phyloP scores from a whole-genome alignment of 2,888 invertebrate species.

The Bombylius major region DNA sequence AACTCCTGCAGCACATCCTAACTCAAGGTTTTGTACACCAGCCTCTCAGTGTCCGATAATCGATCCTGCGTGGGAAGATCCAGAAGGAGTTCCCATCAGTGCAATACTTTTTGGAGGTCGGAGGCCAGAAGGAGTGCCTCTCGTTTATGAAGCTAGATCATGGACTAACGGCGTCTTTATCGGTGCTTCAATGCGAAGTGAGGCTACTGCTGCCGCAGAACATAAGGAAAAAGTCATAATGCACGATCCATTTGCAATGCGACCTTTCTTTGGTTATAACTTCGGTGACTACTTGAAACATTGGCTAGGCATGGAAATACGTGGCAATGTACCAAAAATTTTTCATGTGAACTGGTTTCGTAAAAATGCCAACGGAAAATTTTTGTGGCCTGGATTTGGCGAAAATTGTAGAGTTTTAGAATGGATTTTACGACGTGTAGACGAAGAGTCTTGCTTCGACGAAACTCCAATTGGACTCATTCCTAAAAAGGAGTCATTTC shows the following conservation, averaged over 20 bases:
- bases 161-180: constrained; percentile 96
- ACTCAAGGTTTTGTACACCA: constrained; percentile 93
- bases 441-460: constrained; percentile 55
- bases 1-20: constrained; percentile 87
- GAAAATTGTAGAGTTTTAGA: constrained; percentile 94
- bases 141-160: constrained; percentile 80
- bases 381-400: constrained; percentile 98
- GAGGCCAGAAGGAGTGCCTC: constrained; percentile 82
- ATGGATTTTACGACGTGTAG: constrained; percentile 83
- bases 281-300: constrained; percentile 90
- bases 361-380: constrained; percentile 69
- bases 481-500: constrained; percentile 50
- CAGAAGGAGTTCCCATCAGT: constrained; percentile 87
- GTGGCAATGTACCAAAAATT: constrained; percentile 70
- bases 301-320: constrained; percentile 77
- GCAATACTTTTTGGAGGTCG: constrained; percentile 95
- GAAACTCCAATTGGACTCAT: constrained; percentile 66
- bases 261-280: constrained; percentile 99
- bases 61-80: constrained; percentile 82
- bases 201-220: constrained; percentile 98
- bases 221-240: constrained; percentile 80
- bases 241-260: constrained; percentile 99
- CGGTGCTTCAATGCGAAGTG: constrained; percentile 89
- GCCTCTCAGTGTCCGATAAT: constrained; percentile 93
- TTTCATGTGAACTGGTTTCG: constrained; percentile 99